These are phyloP conservation scores for Myopa testacea DNA, from an alignment of 2,888 invertebrate genomes.

Conservation along the genomic window DNA sequence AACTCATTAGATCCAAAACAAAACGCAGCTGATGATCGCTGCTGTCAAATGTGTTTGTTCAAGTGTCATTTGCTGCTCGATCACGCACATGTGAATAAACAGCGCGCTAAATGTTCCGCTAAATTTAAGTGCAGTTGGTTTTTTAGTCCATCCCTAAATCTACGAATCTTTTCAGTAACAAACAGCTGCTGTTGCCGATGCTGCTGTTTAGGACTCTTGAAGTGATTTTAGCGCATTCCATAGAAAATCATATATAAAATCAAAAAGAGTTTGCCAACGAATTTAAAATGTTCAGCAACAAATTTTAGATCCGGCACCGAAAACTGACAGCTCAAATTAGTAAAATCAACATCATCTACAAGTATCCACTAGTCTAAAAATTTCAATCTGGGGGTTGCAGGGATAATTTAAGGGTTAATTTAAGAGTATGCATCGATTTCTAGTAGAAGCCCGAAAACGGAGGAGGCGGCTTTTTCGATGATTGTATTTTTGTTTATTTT, in stretches of 20 bases:
- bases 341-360: constrained; percentile 26
- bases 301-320: constrained; percentile 9
- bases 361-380: too few species aligned
- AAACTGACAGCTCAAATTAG: constrained; percentile 49
- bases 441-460: too few species aligned
- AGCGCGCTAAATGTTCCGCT: constrained; percentile 25
- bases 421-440: too few species aligned
- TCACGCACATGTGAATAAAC: constrained; percentile 42
- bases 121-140: constrained; percentile 16
- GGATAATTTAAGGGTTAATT: too few species aligned
- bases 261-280: not conserved
- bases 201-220: too few species aligned
- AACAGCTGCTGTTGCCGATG: too few species aligned
- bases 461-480: too few species aligned
- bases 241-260: not conserved
- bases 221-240: not conserved
- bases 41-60: constrained; percentile 43
- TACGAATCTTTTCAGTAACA: too few species aligned
- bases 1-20: not conserved
- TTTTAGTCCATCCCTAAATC: not conserved
- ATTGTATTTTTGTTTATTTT: too few species aligned
- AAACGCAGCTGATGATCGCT: constrained; percentile 16
- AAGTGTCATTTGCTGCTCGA: constrained; percentile 41
- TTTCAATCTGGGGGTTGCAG: too few species aligned
- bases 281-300: not conserved